Evolutionary conservation across 2,888 invertebrate genomes (phyloP).

Genomic region (Ophion ellenae): DNA sequence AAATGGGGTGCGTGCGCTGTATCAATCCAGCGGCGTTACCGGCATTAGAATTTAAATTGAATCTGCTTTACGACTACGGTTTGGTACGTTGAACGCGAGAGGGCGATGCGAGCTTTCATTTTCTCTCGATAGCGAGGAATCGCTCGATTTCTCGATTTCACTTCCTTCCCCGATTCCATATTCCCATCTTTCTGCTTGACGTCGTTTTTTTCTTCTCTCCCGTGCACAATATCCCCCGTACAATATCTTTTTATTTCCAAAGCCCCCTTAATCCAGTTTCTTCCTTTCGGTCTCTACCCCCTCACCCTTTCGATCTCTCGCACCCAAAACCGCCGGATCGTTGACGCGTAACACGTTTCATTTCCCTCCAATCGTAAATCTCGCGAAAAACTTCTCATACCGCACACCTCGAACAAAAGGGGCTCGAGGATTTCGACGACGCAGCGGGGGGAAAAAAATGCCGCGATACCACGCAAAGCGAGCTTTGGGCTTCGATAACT

Average conservation of each 20-base stretch:
- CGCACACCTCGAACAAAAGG: constrained; percentile 1
- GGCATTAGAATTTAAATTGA: constrained; percentile 70
- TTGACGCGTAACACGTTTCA: constrained; percentile 31
- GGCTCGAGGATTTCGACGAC: constrained; percentile 32
- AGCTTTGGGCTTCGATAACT: constrained; percentile 1
- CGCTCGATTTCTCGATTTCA: constrained; percentile 48
- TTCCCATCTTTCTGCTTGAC: constrained; percentile 21
- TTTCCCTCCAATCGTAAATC: constrained; percentile 28
- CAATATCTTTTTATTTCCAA: constrained; percentile 37
- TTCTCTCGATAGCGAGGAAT: constrained; percentile 52
- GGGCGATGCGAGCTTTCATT: constrained; percentile 51
- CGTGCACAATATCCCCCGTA: not conserved
- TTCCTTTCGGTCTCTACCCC: not conserved
- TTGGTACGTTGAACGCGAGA: constrained; percentile 45
- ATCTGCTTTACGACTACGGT: constrained; percentile 66
- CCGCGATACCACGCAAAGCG: not conserved
- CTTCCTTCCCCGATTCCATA: constrained; percentile 32
- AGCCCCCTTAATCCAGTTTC: constrained; percentile 43
- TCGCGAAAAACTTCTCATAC: constrained; percentile 18
- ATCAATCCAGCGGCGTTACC: constrained; percentile 23
- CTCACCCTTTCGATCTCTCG: not conserved
- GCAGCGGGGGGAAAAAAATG: constrained; percentile 18
- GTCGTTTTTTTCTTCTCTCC: constrained; percentile 2
- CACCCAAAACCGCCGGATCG: constrained; percentile 7
- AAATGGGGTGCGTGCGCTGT: constrained; percentile 52